Evolutionary conservation across 2,797 vertebrate species (phyloP).

Genomic region (Phalloptychus januarius): DNA sequence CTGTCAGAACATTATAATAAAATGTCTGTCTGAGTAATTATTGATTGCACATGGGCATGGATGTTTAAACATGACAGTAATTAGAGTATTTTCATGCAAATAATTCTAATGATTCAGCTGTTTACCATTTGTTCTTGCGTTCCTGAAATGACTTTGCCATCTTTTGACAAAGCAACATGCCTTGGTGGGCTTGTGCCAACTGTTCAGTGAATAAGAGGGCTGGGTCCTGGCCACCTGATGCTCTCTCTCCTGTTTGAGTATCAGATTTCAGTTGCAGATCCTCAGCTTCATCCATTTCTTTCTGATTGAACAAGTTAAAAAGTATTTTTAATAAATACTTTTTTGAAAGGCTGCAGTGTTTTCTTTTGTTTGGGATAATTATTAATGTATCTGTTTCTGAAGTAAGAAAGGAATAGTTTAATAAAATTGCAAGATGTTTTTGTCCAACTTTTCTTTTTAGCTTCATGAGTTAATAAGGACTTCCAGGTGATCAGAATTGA

Average conservation of each 20-base stretch:
- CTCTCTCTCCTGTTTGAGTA: background rate
- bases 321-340: background rate
- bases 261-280: background rate
- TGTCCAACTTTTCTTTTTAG: too few relatives aligned
- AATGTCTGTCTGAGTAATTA: background rate
- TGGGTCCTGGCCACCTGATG: background rate
- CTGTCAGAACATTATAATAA: background rate
- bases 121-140: constrained; percentile 1
- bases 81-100: background rate
- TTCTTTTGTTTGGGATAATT: background rate
- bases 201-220: background rate
- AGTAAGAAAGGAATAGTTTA: background rate
- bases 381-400: background rate
- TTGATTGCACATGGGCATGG: background rate
- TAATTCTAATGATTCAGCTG: background rate
- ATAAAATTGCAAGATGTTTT: background rate
- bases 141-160: background rate
- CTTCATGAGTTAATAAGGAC: too few relatives aligned
- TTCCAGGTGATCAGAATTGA: too few relatives aligned
- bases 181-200: background rate
- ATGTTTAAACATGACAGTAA: background rate
- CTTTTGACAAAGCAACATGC: background rate
- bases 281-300: background rate
- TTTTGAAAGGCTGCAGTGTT: background rate
- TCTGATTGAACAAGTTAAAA: background rate